Evolutionary conservation across 2,113 vertebrate species (phyloP).

Genomic region (Macaca mulatta): DNA sequence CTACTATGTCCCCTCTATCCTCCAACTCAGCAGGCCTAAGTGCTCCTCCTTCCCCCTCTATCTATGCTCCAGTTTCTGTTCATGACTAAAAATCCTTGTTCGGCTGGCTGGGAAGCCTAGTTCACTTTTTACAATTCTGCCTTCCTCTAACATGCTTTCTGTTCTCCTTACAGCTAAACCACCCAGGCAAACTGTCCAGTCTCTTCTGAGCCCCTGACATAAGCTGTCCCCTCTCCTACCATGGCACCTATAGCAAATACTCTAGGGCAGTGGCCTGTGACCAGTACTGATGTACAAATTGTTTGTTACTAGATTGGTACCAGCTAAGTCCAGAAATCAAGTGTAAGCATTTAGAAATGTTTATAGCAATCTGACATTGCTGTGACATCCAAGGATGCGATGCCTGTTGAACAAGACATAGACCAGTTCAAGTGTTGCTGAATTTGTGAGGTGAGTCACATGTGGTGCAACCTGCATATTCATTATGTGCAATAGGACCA

Average conservation of each 20-base stretch:
- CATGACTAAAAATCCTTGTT: neutral
- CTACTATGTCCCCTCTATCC: neutral
- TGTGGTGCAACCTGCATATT: neutral
- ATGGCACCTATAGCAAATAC: neutral
- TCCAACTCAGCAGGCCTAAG: neutral
- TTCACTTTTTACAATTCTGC: neutral
- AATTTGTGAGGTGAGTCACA: conserved; percentile 47
- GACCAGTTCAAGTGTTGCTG: conserved; percentile 32
- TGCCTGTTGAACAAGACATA: conserved; percentile 41
- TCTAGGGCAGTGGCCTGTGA: neutral
- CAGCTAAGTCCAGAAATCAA: neutral
- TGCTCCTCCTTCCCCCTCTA: neutral
- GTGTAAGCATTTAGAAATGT: neutral
- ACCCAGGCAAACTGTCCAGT: neutral
- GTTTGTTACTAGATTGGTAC: neutral
- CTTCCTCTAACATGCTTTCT: neutral
- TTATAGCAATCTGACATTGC: neutral
- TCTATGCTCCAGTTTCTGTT: neutral
- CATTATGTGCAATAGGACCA: neutral
- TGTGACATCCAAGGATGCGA: neutral
- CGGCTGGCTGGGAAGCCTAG: neutral
- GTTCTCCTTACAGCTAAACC: neutral
- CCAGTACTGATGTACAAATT: neutral
- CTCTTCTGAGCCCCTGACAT: neutral
- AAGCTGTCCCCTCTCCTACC: neutral